A percentile compares a stretch with the other conserved stretches of the same genome.
phyloP scores from a whole-genome alignment of 1,140 invertebrate species.

The Uloborus diversus region DNA sequence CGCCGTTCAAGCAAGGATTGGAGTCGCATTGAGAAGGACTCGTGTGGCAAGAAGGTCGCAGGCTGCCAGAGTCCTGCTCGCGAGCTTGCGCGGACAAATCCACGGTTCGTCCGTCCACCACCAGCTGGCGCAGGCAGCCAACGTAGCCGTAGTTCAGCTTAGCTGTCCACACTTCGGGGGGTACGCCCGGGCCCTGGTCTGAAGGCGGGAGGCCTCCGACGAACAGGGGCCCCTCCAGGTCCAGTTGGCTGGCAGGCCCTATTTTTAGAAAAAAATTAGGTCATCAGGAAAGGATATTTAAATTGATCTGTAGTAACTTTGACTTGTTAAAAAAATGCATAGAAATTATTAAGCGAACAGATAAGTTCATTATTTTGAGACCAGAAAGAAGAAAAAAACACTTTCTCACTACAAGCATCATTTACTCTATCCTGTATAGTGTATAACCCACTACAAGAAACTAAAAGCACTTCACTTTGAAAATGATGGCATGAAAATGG shows the following conservation, averaged over 20 bases:
- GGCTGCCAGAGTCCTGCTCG: constrained; percentile 90
- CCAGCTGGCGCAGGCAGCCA: constrained; percentile 92
- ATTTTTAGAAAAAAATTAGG: too few species aligned
- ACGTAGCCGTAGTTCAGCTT: constrained; percentile 89
- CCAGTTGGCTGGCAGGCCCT: constrained; percentile 81
- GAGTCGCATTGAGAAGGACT: constrained; percentile 79
- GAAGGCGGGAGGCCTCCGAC: constrained; percentile 82
- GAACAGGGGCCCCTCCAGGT: constrained; percentile 88
- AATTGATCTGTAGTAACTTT: too few species aligned
- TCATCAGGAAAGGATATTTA: too few species aligned
- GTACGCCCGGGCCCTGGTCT: constrained; percentile 71
- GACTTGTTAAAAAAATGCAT: too few species aligned
- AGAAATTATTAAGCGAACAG: too few species aligned
- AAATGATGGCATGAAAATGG: too few species aligned
- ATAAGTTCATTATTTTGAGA: too few species aligned
- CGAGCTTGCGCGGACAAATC: constrained; percentile 89
- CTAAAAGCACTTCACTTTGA: too few species aligned
- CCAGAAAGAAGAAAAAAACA: too few species aligned
- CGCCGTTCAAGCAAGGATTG: constrained; percentile 89
- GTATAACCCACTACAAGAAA: too few species aligned
- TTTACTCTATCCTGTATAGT: too few species aligned
- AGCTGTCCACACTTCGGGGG: constrained; percentile 90
- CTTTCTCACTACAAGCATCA: too few species aligned
- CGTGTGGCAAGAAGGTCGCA: constrained; percentile 81
- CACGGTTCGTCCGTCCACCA: constrained; percentile 88